Evolutionary conservation across 2,888 invertebrate species (phyloP).

Genomic region (Drosophila meridiana): DNA sequence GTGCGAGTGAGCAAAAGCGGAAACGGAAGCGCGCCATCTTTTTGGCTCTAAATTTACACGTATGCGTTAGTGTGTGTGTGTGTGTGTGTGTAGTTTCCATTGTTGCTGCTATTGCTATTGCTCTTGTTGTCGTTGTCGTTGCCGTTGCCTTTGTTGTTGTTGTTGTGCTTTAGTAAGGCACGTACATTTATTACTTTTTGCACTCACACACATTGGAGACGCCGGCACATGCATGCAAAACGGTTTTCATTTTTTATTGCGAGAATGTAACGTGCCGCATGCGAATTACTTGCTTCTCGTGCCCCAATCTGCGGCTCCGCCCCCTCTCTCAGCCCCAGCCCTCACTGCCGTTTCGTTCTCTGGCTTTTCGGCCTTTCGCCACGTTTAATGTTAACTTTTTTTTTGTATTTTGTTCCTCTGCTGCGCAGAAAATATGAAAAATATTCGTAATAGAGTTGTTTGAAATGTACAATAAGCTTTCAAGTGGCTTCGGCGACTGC

Average conservation of each 20-base stretch:
- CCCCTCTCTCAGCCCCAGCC: conserved; percentile 10
- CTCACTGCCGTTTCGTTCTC: background rate
- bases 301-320: conserved; percentile 34
- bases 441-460: conserved; percentile 83
- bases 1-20: conserved; percentile 54
- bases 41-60: conserved; percentile 72
- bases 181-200: conserved; percentile 82
- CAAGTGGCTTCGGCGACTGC: conserved; percentile 68
- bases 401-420: conserved; percentile 28
- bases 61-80: conserved; percentile 49
- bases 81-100: conserved; percentile 43
- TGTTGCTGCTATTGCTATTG: conserved; percentile 10
- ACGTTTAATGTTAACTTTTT: conserved; percentile 70
- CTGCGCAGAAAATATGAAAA: conserved; percentile 76
- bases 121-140: conserved; percentile 24
- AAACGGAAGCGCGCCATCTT: conserved; percentile 67
- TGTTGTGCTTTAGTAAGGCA: conserved; percentile 70
- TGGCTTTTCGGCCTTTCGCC: conserved; percentile 62
- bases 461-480: conserved; percentile 79
- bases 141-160: conserved; percentile 20
- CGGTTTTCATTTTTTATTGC: conserved; percentile 79
- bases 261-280: conserved; percentile 78
- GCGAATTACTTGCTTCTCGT: conserved; percentile 72
- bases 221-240: conserved; percentile 75
- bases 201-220: conserved; percentile 36